Base-by-base conservation (phyloP, 2,797 vertebrate genomes). In the Ambastaia sidthimunki region DNA sequence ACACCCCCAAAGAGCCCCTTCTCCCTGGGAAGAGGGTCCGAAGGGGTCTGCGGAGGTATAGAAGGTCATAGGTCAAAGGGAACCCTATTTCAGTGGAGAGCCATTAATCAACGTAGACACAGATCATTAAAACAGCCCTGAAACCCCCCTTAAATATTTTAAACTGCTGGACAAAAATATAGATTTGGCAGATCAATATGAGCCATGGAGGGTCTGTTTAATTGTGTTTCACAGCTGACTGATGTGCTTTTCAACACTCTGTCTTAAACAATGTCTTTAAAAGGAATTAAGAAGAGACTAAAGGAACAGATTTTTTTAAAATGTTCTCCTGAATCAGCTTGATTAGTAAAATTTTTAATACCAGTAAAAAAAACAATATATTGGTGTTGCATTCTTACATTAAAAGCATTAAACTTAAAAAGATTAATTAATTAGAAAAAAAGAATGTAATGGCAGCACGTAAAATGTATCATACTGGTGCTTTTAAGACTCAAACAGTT, bases 41-140 rank as follows among this genome's bases (percentile, higher is more conserved):
- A 66, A 55, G 21, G 63, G 69, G 31, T 84, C 76, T 57, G 73
- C 47, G 55, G 81, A 80, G 54, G 77, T 81, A 76, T 69, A 54
- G 78, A 54, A 73, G 81, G 79, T 86, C 87, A 75, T 41, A 75
- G 85, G 87, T 87, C 86, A 83, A 74, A 78, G 67, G 77, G 67
- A 86, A 85, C 83, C 80, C 80, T 69, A 81, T 90, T 90, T 91
- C 88, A 88, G 88, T 90, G 84, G 85, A 84, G 75, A 63, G 74
- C 65, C 83, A 90, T 91, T 87, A 83, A 91, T 92, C 89, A 89
- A 82, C 80, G 60, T 21, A 75, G 76, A 41, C 23, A 78, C 66
- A 60, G 80, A 80, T 84, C 72, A 82, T 74, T 81, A 73, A 78
- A 81, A 77, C 47, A 19, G 50, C 47, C n/a, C 52, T 76, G 54